Evolutionary conservation across 2,888 invertebrate genomes (phyloP), one percentile per base, ranked within the genome.

Genomic region (Macrophya annulata): DNA sequence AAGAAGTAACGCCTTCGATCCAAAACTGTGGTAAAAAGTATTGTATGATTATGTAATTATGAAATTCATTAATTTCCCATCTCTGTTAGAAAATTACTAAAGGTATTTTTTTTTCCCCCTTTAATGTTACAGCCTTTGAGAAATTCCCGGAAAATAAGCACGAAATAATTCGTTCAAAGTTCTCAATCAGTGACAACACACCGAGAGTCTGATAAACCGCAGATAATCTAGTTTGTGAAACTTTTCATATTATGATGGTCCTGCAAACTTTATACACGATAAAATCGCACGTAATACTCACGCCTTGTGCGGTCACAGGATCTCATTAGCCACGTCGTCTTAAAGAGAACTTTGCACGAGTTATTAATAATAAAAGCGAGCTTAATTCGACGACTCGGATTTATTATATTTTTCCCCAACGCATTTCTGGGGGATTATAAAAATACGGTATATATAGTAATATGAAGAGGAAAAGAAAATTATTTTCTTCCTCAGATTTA

Each of bases 211-310:
- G 59, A 81, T 81, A 59, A 81, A 62, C 81, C 81, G 43, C 62
- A 40, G 59, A 59, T 59, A 81, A 81, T 62, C 81, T 81, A 81
- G 81, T 81, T 81, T 59, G 81, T 62, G 21, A 62, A 81, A 40
- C 62, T 81, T 81, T 62, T 81, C 62, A 81, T 81, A 81, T 81
- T 62, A 81, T 51, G 59, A 81, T 21, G 62, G 59, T 21, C 81
- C 43, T 37, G 81, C 59, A 81, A 81, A 81, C 62, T 81, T 81
- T 40, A 59, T 62, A 43, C 59, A 9, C 43, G 81, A 81, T 81
- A 81, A 59, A 81, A 81, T 81, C 81, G 10, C 37, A 43, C 25
- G 81, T 81, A 40, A 81, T 40, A 81, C 59, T 62, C 62, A 37
- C 62, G 62, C 59, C 81, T 81, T 43, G 21, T 81, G 62, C 59